phyloP scores from a whole-genome alignment of 2,797 vertebrate genomes.

The Ceyx erithaca region DNA sequence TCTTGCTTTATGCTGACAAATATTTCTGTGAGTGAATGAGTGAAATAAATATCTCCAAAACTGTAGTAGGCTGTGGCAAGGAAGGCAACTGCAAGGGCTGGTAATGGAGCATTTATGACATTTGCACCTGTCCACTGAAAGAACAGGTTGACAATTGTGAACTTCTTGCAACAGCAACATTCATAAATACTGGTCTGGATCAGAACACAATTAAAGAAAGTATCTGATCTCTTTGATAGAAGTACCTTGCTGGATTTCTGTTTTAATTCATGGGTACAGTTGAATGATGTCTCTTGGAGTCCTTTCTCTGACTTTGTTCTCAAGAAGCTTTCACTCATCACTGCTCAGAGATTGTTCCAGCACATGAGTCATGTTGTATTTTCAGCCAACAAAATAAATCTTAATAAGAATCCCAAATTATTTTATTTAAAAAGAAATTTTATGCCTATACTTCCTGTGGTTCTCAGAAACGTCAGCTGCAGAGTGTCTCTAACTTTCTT shows the following conservation, averaged over 20 bases:
- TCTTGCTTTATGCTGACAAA: not conserved
- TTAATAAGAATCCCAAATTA: not conserved
- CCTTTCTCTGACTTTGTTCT: constrained; percentile 8
- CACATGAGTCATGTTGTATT: not conserved
- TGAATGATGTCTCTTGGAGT: not conserved
- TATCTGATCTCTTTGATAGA: not conserved
- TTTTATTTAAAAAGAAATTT: not conserved
- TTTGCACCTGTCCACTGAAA: not conserved
- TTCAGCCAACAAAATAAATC: constrained; percentile 38
- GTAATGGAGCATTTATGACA: not conserved
- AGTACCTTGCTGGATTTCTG: not conserved
- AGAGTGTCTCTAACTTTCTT: not conserved
- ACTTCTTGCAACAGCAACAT: not conserved
- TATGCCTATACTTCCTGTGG: not conserved
- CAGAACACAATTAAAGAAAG: not conserved
- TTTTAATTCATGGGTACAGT: not conserved
- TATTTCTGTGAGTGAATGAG: not conserved
- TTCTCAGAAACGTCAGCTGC: not conserved
- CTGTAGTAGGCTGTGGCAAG: not conserved
- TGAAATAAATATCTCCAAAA: not conserved
- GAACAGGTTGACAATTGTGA: not conserved
- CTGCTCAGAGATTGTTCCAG: constrained; percentile 22
- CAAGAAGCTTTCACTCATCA: not conserved
- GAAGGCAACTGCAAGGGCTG: not conserved
- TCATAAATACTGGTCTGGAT: not conserved